A percentile compares a stretch with the other conserved stretches of the same genome.
Evolutionary conservation across 2,113 vertebrate species (phyloP).

Genomic region (Columbina picui): DNA sequence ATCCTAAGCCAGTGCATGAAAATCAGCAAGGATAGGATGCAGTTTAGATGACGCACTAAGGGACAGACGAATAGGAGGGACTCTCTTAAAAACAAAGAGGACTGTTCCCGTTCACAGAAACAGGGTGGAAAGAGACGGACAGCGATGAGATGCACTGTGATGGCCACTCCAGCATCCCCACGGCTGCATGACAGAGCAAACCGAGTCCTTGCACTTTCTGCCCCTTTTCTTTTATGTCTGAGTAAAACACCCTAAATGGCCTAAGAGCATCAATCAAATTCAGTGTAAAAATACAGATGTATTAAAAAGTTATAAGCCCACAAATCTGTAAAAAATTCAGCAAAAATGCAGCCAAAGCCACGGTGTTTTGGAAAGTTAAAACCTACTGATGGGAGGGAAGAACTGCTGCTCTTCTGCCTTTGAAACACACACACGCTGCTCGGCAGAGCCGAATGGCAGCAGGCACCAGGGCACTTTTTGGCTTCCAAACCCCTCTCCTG

Average conservation of each 20-base stretch:
- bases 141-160: fast-evolving
- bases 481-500: conserved; percentile 6
- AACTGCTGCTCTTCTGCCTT: neutral
- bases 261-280: neutral
- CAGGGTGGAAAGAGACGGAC: fast-evolving
- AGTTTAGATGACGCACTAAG: neutral
- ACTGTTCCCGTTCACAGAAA: neutral
- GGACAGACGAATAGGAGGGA: neutral
- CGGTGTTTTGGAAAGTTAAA: neutral
- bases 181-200: fast-evolving
- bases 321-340: neutral
- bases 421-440: neutral
- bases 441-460: neutral
- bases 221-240: fast-evolving
- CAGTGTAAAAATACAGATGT: fast-evolving
- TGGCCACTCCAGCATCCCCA: fast-evolving
- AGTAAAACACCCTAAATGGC: neutral
- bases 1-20: neutral
- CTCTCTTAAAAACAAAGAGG: conserved; percentile 21
- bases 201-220: no score
- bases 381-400: neutral
- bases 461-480: neutral
- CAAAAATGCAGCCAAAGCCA: neutral
- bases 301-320: neutral
- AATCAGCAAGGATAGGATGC: neutral